A percentile compares a stretch with the other conserved stretches of the same genome.
Evolutionary conservation across 2,797 vertebrate species (phyloP).

Genomic region (Orestias chungarensis): DNA sequence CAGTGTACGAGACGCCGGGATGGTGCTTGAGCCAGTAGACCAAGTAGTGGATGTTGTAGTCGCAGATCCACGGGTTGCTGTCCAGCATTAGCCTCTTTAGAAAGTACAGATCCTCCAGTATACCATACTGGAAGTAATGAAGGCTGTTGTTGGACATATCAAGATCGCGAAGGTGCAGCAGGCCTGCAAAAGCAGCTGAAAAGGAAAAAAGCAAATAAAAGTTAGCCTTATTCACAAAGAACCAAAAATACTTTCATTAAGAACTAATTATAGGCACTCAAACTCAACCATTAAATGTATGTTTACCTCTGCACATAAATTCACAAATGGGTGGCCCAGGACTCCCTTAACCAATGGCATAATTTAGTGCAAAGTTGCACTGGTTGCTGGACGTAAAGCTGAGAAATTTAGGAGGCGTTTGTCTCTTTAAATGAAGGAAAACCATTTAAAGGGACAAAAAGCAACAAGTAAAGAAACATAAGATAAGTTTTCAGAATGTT

Average conservation of each 20-base stretch:
- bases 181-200: conserved; percentile 90
- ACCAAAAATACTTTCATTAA: not conserved
- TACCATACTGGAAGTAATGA: conserved; percentile 90
- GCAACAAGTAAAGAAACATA: not conserved
- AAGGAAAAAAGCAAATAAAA: not conserved
- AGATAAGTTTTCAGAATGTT: not conserved
- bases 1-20: conserved; percentile 85
- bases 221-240: not conserved
- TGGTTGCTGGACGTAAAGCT: not conserved
- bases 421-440: not conserved
- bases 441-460: not conserved
- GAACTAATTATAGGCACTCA: not conserved
- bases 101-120: conserved; percentile 96
- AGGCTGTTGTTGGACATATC: conserved; percentile 96
- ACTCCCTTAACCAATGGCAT: not conserved
- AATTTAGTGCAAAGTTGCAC: not conserved
- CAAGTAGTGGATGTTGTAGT: conserved; percentile 98
- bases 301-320: not conserved
- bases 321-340: not conserved
- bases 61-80: conserved; percentile 96
- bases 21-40: conserved; percentile 98
- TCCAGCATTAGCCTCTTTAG: conserved; percentile 86
- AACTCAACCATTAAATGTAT: not conserved
- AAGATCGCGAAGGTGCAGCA: conserved; percentile 89
- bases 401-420: not conserved